Evolutionary conservation across 92 coral and sea anemone species (phyloP), one percentile per base, ranked within the genome.

Genomic region (Pocillopora meandrina): DNA sequence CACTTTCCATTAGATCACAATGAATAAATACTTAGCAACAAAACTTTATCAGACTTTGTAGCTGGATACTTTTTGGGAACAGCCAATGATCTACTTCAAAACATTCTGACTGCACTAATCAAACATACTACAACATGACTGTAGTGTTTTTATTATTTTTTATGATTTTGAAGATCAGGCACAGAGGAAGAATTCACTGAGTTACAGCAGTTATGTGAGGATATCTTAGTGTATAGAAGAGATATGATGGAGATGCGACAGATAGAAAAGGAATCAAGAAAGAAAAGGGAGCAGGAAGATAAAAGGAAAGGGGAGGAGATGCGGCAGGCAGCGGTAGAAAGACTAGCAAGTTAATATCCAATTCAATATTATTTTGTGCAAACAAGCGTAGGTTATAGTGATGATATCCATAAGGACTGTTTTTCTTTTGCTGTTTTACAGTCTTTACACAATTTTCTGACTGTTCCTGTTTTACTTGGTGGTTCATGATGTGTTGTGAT

Each of bases 271-370:
- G 89, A 84, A 84, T 70, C 78, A 78, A 85, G 72, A 70, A 85
- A 1, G 60, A 76, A 67, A 77, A 79, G 75, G 77, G 82, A 89
- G 80, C 56, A 72, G 80, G 82, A 84, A 56, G 87, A 84, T 56
- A 68, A 70, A 89, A 81, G 75, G 76, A 89, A 84, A 89, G 89
- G 83, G 71, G 81, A 77, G 82, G 82, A 89, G 80, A 89, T 88
- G 91, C 81, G 85, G 74, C 83, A 88, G 85, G 91, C 87, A 85
- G 89, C 89, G 58, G 84, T 89, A 86, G 92, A 89, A 89, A 72
- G 87, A 85, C n/a, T 78, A 60, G 89, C 84, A 85, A 85, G 86
- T 74, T 70, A 78, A 78, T 78, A 71, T 78, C 79, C 78, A 76
- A 63, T 85, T 77, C 78, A 61, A 85, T 85, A 70, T 85, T 78